Evolutionary conservation across 2,113 vertebrate genomes (phyloP), one percentile per base, ranked within the genome.

Genomic region (Galemys pyrenaicus): DNA sequence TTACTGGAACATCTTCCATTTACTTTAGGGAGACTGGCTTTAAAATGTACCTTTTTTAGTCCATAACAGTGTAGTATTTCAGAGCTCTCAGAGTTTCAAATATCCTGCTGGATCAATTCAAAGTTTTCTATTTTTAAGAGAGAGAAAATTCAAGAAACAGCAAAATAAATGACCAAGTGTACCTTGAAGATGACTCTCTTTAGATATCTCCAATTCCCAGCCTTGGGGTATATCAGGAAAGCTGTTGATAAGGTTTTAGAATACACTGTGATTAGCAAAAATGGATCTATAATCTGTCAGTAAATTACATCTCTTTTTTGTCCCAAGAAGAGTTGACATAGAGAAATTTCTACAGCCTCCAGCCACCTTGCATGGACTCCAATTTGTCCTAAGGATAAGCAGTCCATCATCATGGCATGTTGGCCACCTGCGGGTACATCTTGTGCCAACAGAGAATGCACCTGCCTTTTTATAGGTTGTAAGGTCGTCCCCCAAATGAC

Each of bases 61-160:
- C 49, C 22, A 54, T n/a, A 88, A 54, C 1, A 65, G 8, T 80
- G 94, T 68, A 85, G 15, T 90, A 9, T 93, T 85, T 94, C 30
- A 51, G 49, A 84, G 26, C 51, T 65, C 46, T 84, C 39, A 51
- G 22, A 9, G 9, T 92, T 86, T 95, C 87, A 92, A 64, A 80
- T 28, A 19, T 44, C 62, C 30, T 46, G 80, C 39, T n/a, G 37
- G 41, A 83, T 78, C 37, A 77, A 30, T 41, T 70, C 78, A 85
- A 94, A n/a, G 1, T 58, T 91, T 94, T 92, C 26, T 86, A 16
- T 41, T 65, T 92, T 87, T 79, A 86, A 79, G 19, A 77, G 62
- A 81, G n/a, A 30, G 20, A 58, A 28, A 46, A 46, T 62, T 1
- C 3, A 70, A 22, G 44, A 87, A 91, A 56, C 19, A 89, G 39